Percentiles rank a stretch among this genome's conserved stretches.
phyloP scores from a whole-genome alignment of 2,888 invertebrate genomes.

The Meteorus colon region DNA sequence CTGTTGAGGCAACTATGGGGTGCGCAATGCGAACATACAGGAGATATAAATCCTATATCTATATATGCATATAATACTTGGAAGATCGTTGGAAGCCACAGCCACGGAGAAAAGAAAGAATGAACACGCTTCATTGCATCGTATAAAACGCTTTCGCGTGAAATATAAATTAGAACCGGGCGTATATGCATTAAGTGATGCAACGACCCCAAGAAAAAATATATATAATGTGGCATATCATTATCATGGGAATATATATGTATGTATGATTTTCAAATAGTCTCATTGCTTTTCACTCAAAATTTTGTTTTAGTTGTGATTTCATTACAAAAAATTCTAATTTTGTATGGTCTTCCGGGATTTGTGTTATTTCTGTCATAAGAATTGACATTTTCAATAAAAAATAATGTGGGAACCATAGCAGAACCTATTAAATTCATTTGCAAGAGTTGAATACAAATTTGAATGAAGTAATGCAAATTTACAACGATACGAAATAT shows the following conservation, averaged over 20 bases:
- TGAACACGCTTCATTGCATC: constrained; percentile 10
- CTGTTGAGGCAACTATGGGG: not conserved
- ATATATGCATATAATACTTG: constrained; percentile 24
- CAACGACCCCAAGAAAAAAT: not conserved
- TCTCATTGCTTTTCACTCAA: too few relatives aligned
- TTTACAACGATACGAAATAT: too few relatives aligned
- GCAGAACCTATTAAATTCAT: too few relatives aligned
- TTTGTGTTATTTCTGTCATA: too few relatives aligned
- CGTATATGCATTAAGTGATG: constrained; percentile 23
- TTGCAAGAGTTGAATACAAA: too few relatives aligned
- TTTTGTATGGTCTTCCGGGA: too few relatives aligned
- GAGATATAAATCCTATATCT: constrained; percentile 18
- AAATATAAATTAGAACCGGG: constrained; percentile 53
- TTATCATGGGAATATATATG: not conserved
- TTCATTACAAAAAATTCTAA: too few relatives aligned
- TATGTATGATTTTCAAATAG: not conserved
- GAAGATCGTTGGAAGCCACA: constrained; percentile 16
- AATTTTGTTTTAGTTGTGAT: too few relatives aligned
- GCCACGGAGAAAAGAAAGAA: not conserved
- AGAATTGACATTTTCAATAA: too few relatives aligned
- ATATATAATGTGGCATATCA: constrained; percentile 21
- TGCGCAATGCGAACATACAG: not conserved
- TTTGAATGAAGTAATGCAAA: too few relatives aligned
- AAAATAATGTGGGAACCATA: too few relatives aligned
- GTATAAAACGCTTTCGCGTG: constrained; percentile 39